phyloP scores from a whole-genome alignment of 2,113 vertebrate genomes.

The Chloebia gouldiae region DNA sequence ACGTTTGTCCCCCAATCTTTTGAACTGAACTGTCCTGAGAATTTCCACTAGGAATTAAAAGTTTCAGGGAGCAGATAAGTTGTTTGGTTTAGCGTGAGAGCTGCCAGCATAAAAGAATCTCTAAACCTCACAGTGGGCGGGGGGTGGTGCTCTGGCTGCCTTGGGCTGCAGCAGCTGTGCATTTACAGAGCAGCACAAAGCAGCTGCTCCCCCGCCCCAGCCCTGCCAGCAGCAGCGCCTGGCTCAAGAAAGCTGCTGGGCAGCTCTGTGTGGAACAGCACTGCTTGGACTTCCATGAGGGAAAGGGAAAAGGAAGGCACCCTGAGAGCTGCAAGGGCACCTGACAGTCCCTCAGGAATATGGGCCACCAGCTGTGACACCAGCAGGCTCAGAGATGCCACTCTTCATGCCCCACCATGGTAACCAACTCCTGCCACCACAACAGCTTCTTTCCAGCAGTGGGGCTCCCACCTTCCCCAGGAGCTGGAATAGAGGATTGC shows the following conservation, averaged over 20 bases:
- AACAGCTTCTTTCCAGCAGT: neutral
- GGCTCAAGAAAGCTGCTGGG: neutral
- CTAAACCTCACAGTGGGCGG: neutral
- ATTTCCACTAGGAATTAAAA: neutral
- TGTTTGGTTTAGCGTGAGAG: neutral
- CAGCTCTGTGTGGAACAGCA: neutral
- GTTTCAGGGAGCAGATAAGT: neutral
- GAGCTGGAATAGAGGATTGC: neutral
- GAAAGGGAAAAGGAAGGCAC: neutral
- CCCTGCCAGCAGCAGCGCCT: neutral
- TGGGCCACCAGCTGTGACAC: neutral
- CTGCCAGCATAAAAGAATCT: neutral
- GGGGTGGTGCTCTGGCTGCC: neutral
- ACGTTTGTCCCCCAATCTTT: neutral
- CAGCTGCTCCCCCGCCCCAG: neutral
- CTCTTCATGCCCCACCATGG: neutral
- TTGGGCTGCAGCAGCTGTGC: neutral
- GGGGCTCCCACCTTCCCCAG: neutral
- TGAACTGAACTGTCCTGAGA: slow-evolving; percentile 52
- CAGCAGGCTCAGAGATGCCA: neutral
- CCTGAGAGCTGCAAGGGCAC: neutral
- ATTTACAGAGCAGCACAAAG: neutral
- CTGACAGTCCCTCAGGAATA: neutral
- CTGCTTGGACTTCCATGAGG: neutral
- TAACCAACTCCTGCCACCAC: neutral